Base-by-base conservation (phyloP, 2,888 invertebrate genomes). In the Mythimna lalbum region DNA sequence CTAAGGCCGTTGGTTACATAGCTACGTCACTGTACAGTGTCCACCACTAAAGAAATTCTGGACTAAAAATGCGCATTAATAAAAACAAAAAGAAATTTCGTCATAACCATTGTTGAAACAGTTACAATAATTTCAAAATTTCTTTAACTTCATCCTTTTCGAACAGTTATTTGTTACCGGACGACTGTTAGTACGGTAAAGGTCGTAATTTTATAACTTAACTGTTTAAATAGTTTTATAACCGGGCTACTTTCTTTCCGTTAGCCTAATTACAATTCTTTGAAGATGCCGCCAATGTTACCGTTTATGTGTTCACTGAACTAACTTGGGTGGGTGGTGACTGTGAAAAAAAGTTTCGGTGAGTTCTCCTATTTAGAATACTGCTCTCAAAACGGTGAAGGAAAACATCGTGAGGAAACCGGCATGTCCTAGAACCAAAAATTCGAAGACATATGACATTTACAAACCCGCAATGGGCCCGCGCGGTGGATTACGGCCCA, bases 171-270 rank as follows among this genome's bases (percentile, higher is more conserved):
- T 59, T 59, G 47, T 78, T 33, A 69, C 56, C 21, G 43, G 19
- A 4, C 19, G n/a, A n/a, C n/a, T n/a, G n/a, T n/a, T 86, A 88
- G 27, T 27, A 27, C 87, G 80, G 87, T 83, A 85, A 81, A 78
- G 75, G 80, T 74, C 81, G 80, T 81, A 86, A 80, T 81, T 92
- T 92, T 92, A 91, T 88, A 87, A 82, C 84, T 56, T 80, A 84
- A 86, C 86, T 76, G 85, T 88, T 87, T 84, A 81, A 87, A 90
- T 78, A 87, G 83, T 86, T 92, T 91, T 92, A 90, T 92, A 92
- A 93, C 93, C 81, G 62, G 71, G 92, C 92, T 93, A 93, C 93
- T 93, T 93, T 93, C 93, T 92, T 92, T 90, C 93, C 92, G 93
- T 93, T 93, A 95, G 88, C 75, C 91, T 86, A 93, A 90, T 93